Evolutionary conservation across 2,888 invertebrate species (phyloP).

Genomic region (Cataglyphis altisquamis): DNA sequence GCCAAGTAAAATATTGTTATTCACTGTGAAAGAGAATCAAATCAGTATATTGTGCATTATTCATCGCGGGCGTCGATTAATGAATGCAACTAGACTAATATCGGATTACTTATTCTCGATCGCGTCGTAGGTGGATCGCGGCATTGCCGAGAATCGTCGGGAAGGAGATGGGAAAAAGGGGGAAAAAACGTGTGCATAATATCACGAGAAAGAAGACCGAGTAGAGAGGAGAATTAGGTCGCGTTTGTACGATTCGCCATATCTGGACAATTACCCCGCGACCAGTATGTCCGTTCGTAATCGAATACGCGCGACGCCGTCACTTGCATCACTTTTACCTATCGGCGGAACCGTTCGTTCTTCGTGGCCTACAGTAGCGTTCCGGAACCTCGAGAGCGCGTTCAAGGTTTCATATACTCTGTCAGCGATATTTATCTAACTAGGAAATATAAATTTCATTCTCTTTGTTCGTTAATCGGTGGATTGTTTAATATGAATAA

Average conservation of each 20-base stretch:
- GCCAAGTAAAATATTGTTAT: background rate
- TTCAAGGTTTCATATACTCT: constrained; percentile 28
- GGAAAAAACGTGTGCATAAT: constrained; percentile 62
- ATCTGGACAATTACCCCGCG: constrained; percentile 78
- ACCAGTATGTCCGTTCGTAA: constrained; percentile 67
- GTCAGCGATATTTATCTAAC: constrained; percentile 7
- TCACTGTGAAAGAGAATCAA: background rate
- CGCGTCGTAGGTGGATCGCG: constrained; percentile 48
- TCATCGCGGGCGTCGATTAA: constrained; percentile 29
- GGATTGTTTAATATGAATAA: background rate
- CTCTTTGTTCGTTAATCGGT: constrained; percentile 19
- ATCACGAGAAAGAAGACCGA: constrained; percentile 66
- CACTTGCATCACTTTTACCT: constrained; percentile 72
- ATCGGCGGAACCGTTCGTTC: constrained; percentile 53
- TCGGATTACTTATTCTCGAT: constrained; percentile 42
- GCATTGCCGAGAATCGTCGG: background rate
- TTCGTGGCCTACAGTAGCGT: constrained; percentile 31
- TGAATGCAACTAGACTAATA: constrained; percentile 45
- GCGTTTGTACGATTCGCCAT: constrained; percentile 78
- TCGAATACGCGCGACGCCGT: constrained; percentile 58
- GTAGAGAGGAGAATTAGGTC: constrained; percentile 75
- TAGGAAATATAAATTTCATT: constrained; percentile 37
- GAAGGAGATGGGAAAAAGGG: constrained; percentile 48
- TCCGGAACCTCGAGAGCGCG: background rate
- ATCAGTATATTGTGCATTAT: background rate